Conservation (phyloP, 1,140 invertebrate genomes). For the Trinorchestia longiramus region DNA sequence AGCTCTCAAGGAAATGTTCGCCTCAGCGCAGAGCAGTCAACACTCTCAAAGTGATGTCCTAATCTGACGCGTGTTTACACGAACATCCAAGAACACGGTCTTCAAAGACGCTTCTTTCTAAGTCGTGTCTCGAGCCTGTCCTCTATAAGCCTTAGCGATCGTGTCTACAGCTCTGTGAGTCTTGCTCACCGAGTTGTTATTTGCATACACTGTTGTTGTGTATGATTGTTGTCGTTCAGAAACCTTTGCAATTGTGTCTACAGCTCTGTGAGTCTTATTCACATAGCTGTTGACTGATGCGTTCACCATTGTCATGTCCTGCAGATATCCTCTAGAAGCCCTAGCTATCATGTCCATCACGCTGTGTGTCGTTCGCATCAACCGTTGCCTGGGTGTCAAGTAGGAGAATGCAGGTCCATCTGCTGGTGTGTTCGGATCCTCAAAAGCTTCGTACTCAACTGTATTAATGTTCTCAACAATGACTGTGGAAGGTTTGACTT, state of each 20-base stretch:
- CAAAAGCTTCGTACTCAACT: neutral
- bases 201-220: neutral
- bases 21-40: neutral
- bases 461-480: neutral
- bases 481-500: too few relatives aligned
- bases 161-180: neutral
- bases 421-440: neutral
- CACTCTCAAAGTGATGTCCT: conserved; percentile 24
- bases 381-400: neutral
- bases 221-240: neutral
- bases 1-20: neutral
- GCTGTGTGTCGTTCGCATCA: neutral
- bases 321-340: neutral
- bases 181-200: neutral
- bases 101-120: neutral
- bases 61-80: conserved; percentile 27
- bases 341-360: too few relatives aligned
- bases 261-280: too few relatives aligned
- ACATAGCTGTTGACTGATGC: too few relatives aligned
- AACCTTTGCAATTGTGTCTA: neutral
- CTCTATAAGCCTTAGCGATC: neutral
- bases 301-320: neutral
- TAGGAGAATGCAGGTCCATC: neutral
- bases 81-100: neutral
- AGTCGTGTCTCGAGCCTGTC: neutral